Percentiles rank a stretch among this genome's conserved stretches.
Evolutionary conservation across 2,888 invertebrate genomes (phyloP).

Genomic region (Volucella inanis): DNA sequence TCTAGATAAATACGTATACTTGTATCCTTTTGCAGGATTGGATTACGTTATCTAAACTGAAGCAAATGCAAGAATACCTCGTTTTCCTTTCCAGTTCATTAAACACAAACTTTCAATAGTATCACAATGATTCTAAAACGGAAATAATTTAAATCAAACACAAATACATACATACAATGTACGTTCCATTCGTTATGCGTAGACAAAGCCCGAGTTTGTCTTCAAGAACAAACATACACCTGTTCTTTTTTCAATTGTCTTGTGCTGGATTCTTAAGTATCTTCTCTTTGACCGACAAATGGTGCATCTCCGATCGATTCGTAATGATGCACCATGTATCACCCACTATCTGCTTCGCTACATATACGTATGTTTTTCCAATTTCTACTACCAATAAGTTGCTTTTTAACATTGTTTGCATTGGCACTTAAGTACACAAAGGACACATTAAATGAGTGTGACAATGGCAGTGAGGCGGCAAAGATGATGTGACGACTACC

Average conservation of each 20-base stretch:
- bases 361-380: background rate
- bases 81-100: too few species aligned
- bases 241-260: slow-evolving; percentile 40
- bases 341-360: slow-evolving; percentile 39
- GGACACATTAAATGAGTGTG: slow-evolving; percentile 28
- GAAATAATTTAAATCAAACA: too few species aligned
- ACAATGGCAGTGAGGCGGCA: slow-evolving; percentile 14
- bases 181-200: background rate
- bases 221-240: slow-evolving; percentile 36
- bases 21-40: too few species aligned
- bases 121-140: too few species aligned
- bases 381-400: slow-evolving; percentile 22
- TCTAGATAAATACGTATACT: too few species aligned
- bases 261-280: slow-evolving; percentile 17
- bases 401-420: slow-evolving; percentile 31
- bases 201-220: background rate
- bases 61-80: too few species aligned
- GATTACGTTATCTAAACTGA: too few species aligned
- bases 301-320: slow-evolving; percentile 51
- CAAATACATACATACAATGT: background rate
- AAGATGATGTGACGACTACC: slow-evolving; percentile 38
- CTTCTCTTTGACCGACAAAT: slow-evolving; percentile 28
- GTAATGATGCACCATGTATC: slow-evolving; percentile 47
- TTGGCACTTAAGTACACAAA: slow-evolving; percentile 16
- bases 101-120: too few species aligned